These are phyloP conservation scores for Hemicrepidius hirtus DNA, from an alignment of 2,888 invertebrate genomes.

Conservation along the genomic window DNA sequence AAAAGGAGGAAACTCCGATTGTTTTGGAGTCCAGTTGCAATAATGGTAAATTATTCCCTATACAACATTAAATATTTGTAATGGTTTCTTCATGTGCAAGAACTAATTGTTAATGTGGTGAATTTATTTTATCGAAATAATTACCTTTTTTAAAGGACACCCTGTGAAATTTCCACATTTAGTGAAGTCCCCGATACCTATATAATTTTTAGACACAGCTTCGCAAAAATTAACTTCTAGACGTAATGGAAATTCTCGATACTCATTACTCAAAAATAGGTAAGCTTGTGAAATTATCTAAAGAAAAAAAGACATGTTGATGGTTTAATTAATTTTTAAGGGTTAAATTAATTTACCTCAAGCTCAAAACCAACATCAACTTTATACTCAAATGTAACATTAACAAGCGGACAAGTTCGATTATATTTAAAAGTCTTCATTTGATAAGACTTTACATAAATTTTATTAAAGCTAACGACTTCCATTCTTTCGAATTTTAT, in stretches of 20 bases:
- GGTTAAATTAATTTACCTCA: no score
- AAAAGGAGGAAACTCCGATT: no score
- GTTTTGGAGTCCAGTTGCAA: no score
- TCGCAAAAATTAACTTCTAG: constrained; percentile 12
- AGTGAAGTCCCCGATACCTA: not conserved
- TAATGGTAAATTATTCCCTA: no score
- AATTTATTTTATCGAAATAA: no score
- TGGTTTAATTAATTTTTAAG: no score
- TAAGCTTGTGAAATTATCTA: constrained; percentile 10
- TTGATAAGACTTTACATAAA: not conserved
- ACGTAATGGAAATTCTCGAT: constrained; percentile 3
- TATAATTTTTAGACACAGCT: not conserved
- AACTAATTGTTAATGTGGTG: no score
- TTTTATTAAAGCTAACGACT: not conserved
- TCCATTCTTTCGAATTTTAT: not conserved
- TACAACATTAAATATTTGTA: not conserved
- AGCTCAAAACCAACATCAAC: not conserved
- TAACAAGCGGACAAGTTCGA: not conserved
- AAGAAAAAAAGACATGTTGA: no score
- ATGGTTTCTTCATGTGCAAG: no score
- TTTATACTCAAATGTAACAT: not conserved
- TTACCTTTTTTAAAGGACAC: constrained; percentile 4
- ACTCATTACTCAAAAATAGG: constrained; percentile 11
- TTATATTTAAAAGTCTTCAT: not conserved
- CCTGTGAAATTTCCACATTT: constrained; percentile 18